Conservation (phyloP, 1,140 invertebrate genomes). For the Cecropterus lyciades region DNA sequence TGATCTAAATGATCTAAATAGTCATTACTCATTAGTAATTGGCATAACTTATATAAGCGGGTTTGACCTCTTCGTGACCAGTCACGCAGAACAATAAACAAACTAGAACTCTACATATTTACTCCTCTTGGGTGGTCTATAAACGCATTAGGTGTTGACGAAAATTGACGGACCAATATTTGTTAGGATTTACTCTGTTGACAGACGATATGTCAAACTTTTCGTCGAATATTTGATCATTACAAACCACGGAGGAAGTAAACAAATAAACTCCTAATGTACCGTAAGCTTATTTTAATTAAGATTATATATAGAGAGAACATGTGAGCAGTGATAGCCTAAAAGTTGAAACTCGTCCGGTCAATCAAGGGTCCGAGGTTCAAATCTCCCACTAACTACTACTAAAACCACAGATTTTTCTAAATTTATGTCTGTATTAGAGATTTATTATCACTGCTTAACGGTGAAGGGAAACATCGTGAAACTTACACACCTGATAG, state of each 20-base stretch:
- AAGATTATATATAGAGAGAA: no score
- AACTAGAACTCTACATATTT: constrained; percentile 14
- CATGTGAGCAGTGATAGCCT: no score
- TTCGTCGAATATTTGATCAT: constrained; percentile 14
- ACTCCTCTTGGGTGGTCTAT: constrained; percentile 15
- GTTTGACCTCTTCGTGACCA: constrained; percentile 15
- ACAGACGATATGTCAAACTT: constrained; percentile 4
- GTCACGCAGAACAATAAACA: background rate
- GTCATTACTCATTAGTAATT: constrained; percentile 25
- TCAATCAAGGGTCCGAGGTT: no score
- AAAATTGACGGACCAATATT: constrained; percentile 8
- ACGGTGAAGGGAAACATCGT: no score
- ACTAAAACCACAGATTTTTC: no score
- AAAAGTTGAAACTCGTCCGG: no score
- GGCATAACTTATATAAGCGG: constrained; percentile 5
- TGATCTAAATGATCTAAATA: constrained; percentile 27
- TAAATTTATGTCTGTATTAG: no score
- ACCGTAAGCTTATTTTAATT: no score
- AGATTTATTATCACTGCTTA: no score
- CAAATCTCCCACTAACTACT: no score
- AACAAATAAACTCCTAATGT: background rate
- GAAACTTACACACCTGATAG: no score
- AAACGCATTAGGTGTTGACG: constrained; percentile 4
- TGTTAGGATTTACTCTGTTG: constrained; percentile 5
- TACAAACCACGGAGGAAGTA: background rate